Conservation (phyloP, 2,888 invertebrate genomes). For the Parapristionchus giblindavisi region DNA sequence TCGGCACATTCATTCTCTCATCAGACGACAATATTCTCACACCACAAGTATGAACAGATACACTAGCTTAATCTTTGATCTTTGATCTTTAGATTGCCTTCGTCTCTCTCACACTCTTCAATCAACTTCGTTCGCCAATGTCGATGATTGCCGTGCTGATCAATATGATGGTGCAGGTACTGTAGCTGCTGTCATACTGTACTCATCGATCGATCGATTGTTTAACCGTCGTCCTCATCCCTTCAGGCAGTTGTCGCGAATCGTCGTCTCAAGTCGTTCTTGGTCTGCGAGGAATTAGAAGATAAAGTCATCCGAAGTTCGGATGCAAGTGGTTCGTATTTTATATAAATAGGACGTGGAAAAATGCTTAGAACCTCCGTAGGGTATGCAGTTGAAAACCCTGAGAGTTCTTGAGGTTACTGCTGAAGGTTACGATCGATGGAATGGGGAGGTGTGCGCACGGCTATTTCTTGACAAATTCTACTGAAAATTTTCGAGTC, state of each 20-base stretch:
- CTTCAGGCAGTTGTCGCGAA: conserved; percentile 68
- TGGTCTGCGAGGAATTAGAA: conserved; percentile 64
- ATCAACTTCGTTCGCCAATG: conserved; percentile 93
- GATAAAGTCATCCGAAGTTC: too few relatives aligned
- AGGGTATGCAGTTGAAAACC: too few relatives aligned
- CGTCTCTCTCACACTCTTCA: conserved; percentile 94
- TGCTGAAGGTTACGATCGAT: too few relatives aligned
- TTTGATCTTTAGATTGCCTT: conserved; percentile 81
- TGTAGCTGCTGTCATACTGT: neutral
- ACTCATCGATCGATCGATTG: too few relatives aligned
- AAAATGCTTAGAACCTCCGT: too few relatives aligned
- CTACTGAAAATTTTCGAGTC: conserved; percentile 77
- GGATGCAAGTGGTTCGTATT: too few relatives aligned
- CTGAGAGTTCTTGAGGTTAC: too few relatives aligned
- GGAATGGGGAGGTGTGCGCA: too few relatives aligned
- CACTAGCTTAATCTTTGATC: too few relatives aligned
- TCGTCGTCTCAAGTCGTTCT: conserved; percentile 63
- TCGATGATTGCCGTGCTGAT: conserved; percentile 80
- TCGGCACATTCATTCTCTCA: conserved; percentile 82
- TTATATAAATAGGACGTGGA: too few relatives aligned
- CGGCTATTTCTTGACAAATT: too few relatives aligned
- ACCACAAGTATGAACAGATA: conserved; percentile 50
- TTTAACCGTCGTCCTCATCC: too few relatives aligned
- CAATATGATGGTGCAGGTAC: conserved; percentile 60
- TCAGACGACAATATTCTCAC: conserved; percentile 60